Evolutionary conservation across 2,797 vertebrate species (phyloP).

Genomic region (Pseudocheirus occidentalis): DNA sequence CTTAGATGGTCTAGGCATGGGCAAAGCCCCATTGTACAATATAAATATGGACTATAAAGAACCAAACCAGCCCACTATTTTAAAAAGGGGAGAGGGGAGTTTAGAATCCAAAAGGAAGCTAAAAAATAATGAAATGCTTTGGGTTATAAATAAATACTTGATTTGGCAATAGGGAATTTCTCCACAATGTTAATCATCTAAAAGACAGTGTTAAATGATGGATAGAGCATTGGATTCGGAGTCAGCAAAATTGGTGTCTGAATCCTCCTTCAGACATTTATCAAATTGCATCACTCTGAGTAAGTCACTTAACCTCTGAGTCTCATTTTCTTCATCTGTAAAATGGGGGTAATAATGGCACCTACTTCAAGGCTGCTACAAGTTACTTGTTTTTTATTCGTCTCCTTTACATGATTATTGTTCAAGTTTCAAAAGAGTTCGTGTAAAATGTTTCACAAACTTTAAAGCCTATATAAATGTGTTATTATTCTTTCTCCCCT

Average conservation of each 20-base stretch:
- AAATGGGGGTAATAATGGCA: background rate
- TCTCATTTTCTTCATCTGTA: background rate
- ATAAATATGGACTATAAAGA: background rate
- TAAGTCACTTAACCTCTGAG: background rate
- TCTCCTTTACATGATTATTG: background rate
- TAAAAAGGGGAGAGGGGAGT: background rate
- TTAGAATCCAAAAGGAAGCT: background rate
- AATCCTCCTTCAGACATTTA: background rate
- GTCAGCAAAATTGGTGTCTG: background rate
- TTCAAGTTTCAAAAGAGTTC: background rate
- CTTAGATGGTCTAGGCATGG: background rate
- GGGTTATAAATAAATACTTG: background rate
- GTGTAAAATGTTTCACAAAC: background rate
- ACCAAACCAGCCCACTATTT: background rate
- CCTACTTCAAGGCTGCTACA: background rate
- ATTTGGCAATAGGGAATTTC: background rate
- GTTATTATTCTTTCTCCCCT: background rate
- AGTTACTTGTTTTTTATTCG: background rate
- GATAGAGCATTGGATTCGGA: background rate
- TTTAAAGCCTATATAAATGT: background rate
- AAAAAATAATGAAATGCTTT: background rate
- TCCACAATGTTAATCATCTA: background rate
- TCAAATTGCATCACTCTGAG: background rate
- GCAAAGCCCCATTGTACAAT: background rate
- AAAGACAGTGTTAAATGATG: background rate